These are phyloP conservation scores for Mus caroli DNA, from an alignment of 2,797 vertebrate genomes.

Conservation along the genomic window DNA sequence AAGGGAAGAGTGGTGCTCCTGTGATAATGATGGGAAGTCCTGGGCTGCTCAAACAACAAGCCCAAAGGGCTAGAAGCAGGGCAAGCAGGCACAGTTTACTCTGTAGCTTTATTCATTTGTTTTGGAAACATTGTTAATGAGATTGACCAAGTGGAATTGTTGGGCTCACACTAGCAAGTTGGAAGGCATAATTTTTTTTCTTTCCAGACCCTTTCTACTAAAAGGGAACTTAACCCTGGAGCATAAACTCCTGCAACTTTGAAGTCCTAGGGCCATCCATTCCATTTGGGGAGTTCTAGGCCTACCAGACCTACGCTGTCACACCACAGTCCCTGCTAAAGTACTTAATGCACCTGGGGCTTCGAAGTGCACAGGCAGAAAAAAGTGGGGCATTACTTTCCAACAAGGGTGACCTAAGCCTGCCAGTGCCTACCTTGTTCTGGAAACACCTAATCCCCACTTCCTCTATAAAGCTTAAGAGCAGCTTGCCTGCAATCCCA, in stretches of 20 bases:
- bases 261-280: not conserved
- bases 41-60: not conserved
- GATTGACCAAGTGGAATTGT: not conserved
- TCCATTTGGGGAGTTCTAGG: not conserved
- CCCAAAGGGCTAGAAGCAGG: not conserved
- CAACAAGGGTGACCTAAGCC: constrained; percentile 62
- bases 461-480: constrained; percentile 82
- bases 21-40: not conserved
- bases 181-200: constrained; percentile 46
- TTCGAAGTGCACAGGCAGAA: constrained; percentile 41
- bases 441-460: constrained; percentile 79
- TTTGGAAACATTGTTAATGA: constrained; percentile 57
- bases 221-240: not conserved
- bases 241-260: not conserved
- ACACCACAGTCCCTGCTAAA: not conserved
- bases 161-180: not conserved
- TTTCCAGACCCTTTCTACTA: not conserved
- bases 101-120: constrained; percentile 21
- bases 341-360: constrained; percentile 35
- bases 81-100: not conserved
- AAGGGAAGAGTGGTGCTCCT: not conserved
- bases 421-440: constrained; percentile 72
- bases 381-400: constrained; percentile 47
- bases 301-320: not conserved
- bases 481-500: constrained; percentile 60